Conservation (phyloP, 2,113 vertebrate genomes). For the Nycticebus coucang region DNA sequence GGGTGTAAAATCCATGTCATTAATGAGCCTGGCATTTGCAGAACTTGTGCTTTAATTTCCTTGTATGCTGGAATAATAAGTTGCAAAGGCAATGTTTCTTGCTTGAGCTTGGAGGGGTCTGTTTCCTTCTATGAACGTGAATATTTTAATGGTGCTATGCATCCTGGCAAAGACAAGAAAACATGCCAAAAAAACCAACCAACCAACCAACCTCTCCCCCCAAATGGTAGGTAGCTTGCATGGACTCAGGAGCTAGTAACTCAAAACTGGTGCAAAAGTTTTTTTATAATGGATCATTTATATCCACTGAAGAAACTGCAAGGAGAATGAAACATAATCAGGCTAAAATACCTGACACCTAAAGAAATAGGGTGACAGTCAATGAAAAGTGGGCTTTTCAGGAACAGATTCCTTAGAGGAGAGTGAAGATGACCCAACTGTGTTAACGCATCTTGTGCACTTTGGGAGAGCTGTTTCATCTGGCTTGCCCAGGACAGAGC, state of each 20-base stretch:
- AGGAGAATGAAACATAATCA: background rate
- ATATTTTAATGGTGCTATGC: conserved; percentile 56
- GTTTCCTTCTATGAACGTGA: background rate
- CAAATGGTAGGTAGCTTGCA: background rate
- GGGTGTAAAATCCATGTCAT: conserved; percentile 45
- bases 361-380: background rate
- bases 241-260: background rate
- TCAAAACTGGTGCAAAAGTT: background rate
- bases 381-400: background rate
- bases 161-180: conserved; percentile 35
- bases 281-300: background rate
- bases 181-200: no score
- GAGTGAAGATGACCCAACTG: background rate
- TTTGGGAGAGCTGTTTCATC: background rate
- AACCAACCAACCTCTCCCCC: no score
- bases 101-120: conserved; percentile 35
- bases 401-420: background rate
- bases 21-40: conserved; percentile 44
- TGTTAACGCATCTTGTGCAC: background rate
- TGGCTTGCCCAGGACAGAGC: background rate
- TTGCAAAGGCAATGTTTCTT: conserved; percentile 66
- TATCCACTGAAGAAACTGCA: background rate
- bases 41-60: conserved; percentile 34
- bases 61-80: conserved; percentile 57
- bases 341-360: background rate